Evolutionary conservation across 2,797 vertebrate genomes (phyloP).

Genomic region (Intellagama lesueurii): DNA sequence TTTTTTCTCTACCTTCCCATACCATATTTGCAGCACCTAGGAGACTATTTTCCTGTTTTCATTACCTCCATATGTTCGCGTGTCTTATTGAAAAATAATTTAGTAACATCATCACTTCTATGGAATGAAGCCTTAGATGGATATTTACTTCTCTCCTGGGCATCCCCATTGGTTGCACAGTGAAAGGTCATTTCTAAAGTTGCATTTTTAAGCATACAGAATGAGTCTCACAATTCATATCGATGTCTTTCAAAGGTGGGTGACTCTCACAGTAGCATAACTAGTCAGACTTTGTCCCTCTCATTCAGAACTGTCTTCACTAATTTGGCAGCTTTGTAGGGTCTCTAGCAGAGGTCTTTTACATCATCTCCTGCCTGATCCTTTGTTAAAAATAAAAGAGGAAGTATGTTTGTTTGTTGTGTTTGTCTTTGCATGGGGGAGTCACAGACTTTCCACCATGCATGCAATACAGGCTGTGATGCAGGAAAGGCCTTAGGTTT

Average conservation of each 20-base stretch:
- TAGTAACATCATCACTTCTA: neutral
- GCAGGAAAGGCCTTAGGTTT: neutral
- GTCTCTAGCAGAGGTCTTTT: neutral
- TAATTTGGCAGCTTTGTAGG: neutral
- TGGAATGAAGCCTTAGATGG: neutral
- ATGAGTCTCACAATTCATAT: neutral
- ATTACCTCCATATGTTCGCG: too few relatives aligned
- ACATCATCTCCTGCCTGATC: neutral
- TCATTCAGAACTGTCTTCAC: neutral
- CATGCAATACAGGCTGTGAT: neutral
- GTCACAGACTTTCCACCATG: neutral
- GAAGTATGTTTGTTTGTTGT: too few relatives aligned
- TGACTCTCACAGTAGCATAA: neutral
- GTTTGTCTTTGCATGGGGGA: neutral
- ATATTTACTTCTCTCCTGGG: too few relatives aligned
- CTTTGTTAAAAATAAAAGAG: neutral
- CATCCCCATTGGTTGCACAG: neutral
- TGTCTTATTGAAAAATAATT: neutral
- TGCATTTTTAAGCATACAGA: neutral
- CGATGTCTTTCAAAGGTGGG: neutral
- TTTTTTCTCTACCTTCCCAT: neutral
- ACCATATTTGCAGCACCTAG: neutral
- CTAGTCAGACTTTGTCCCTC: neutral
- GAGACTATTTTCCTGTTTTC: neutral
- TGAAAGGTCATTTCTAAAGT: neutral